These are phyloP conservation scores for Gobio occitaniae DNA, from an alignment of 2,797 vertebrate species.

Conservation along the genomic window DNA sequence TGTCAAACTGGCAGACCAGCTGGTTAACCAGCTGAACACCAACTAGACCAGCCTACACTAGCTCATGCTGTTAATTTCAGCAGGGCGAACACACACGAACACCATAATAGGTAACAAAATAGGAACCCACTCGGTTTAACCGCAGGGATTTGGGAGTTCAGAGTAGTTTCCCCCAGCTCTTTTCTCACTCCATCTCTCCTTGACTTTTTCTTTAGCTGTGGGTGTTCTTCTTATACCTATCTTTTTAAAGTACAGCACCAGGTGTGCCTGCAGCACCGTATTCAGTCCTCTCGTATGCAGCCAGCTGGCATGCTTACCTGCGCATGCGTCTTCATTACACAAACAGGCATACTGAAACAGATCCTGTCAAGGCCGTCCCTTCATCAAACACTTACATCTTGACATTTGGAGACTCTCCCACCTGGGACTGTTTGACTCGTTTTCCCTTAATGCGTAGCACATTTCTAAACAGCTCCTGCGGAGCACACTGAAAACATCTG, in stretches of 20 bases:
- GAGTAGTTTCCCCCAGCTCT: constrained; percentile 13
- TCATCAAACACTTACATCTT: constrained; percentile 52
- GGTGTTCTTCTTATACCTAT: constrained; percentile 28
- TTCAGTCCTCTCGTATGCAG: constrained; percentile 40
- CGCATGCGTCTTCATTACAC: constrained; percentile 55
- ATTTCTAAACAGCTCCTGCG: constrained; percentile 11
- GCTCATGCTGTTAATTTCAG: constrained; percentile 16
- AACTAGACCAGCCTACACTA: constrained; percentile 5
- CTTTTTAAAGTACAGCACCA: constrained; percentile 45
- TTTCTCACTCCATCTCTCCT: constrained; percentile 13
- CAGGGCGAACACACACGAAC: neutral
- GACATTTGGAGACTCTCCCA: constrained; percentile 47
- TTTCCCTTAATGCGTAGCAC: neutral
- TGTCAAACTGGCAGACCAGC: neutral
- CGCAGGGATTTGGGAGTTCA: constrained; percentile 30
- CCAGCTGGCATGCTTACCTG: constrained; percentile 55
- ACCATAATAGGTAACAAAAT: neutral
- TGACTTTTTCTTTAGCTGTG: constrained; percentile 28
- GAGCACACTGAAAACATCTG: constrained; percentile 31
- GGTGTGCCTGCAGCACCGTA: constrained; percentile 53
- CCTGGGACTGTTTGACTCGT: constrained; percentile 44
- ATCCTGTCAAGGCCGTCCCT: constrained; percentile 49
- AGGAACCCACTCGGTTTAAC: neutral
- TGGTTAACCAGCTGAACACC: neutral
- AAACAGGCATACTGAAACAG: constrained; percentile 46